Base-by-base conservation (phyloP, 1,140 invertebrate species). In the Amphibalanus amphitrite region DNA sequence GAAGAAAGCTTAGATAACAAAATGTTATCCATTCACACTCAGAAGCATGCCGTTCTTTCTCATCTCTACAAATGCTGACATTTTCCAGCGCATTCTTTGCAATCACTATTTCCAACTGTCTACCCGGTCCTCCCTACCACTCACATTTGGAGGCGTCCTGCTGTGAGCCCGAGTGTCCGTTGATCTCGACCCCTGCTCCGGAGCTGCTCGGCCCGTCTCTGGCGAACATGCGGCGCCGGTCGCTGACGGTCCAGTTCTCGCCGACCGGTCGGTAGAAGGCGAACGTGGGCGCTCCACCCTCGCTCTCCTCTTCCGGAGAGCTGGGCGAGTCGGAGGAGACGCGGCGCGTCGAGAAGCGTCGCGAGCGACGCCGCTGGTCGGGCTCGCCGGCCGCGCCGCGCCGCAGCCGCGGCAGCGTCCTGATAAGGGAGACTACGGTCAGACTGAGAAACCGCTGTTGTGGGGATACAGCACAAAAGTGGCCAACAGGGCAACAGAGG, bases 261-360 rank as follows among this genome's bases (percentile, higher is more conserved):
- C 47, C 47, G 13, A 59, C 47, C 6, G 47, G 47, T 20, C 47
- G 47, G 47, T 59, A 59, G 47, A 59, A 59, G 47, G 13, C 1
- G 47, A 59, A 59, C 47, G 47, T 8, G 38, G 38, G 17, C 47
- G 33, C 4, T 4, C 33, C 33, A 15, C 33, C 33, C 33, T 38
- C 69, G 67, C 0, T 13, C n/a, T 47, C 1, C 38, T 26, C 59
- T 10, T 47, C 69, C 29, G 70, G 70, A 1, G 29, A 67, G n/a
- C 70, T 65, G 67, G 38, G 67, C 30, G 47, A 64, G 69, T 67
- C 67, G 71, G 33, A 23, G 1, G 47, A 59, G 47, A 23, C 20
- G 13, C 47, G 47, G 47, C 47, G 47, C 6, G 47, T 59, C 13
- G 47, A 59, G 47, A 59, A 59, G 47, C 47, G 47, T 1, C 10